Evolutionary conservation across 2,888 invertebrate species (phyloP), one percentile per base, ranked within the genome.

Genomic region (Poecilus cupreus): DNA sequence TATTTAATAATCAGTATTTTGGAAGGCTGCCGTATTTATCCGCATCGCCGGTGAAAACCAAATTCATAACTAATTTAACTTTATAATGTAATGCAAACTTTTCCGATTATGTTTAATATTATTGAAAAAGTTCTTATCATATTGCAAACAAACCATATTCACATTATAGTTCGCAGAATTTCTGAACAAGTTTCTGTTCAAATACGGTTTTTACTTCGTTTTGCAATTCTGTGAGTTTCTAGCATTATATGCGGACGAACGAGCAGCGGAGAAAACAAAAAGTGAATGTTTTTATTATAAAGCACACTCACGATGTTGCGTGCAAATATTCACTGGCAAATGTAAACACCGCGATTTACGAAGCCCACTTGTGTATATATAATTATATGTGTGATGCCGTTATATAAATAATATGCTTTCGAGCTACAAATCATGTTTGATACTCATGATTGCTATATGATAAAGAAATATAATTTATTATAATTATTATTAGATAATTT

Each of bases 241-340:
- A 60, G 60, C 24, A 60, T 26, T 60, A 60, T 60, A 24, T 60
- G 13, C 13, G 3, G 32, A 32, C 32, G 32, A 43, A 26, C 26
- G 26, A 60, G 13, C 60, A 26, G 13, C 26, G 60, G 24, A 26
- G 26, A 60, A 60, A 60, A 60, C 24, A 60, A 68, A 68, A 68
- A 68, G 10, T 8, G 16, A 68, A 68, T 37, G 64, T 68, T 68
- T 68, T 37, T 68, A 68, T 68, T 68, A 37, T 18, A 68, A 13
- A 68, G 37, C 64, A 68, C 18, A 68, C 37, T 68, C 64, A 37
- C 64, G 64, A 68, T 37, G 37, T 68, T 68, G 64, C 64, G 64
- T 68, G 64, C 64, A 68, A 68, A 68, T 68, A 68, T 68, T 68
- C 18, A 37, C 37, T 18, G 64, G 2, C 10, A 68, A 68, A 32